These are phyloP conservation scores for Magallana ariakensis DNA, from an alignment of 1,140 invertebrate species.

Conservation along the genomic window DNA sequence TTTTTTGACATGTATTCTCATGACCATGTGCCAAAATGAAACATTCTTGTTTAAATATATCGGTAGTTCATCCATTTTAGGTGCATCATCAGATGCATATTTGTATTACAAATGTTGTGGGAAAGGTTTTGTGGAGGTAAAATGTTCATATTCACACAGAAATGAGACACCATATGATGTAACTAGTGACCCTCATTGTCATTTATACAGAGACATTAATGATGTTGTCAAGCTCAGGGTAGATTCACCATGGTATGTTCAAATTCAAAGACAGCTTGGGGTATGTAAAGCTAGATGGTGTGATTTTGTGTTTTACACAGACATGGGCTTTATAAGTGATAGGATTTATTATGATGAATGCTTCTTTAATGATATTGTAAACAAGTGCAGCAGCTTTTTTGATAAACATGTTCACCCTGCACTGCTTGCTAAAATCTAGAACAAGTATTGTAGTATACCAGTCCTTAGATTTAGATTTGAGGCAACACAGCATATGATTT, in stretches of 20 bases:
- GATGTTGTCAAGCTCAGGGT: too few species aligned
- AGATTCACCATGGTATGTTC: too few species aligned
- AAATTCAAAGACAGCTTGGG: constrained; percentile 38
- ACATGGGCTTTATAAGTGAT: not conserved
- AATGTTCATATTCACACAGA: not conserved
- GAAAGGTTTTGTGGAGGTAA: not conserved
- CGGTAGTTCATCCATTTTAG: not conserved
- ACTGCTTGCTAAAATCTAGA: too few species aligned
- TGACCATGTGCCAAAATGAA: constrained; percentile 2
- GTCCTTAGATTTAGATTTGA: not conserved
- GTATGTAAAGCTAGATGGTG: constrained; percentile 39
- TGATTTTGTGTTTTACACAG: constrained; percentile 52
- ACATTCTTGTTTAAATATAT: not conserved
- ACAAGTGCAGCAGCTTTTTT: not conserved
- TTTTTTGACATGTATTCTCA: constrained; percentile 17
- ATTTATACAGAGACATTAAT: too few species aligned
- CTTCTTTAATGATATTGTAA: constrained; percentile 3
- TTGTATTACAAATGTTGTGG: not conserved
- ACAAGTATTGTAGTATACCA: too few species aligned
- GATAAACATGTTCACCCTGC: not conserved
- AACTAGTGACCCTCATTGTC: too few species aligned
- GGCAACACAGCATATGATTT: not conserved
- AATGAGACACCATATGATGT: too few species aligned
- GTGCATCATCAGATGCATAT: not conserved
- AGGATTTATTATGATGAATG: constrained; percentile 26